Evolutionary conservation across 1,140 invertebrate genomes (phyloP), one percentile per base, ranked within the genome.

Genomic region (Doryteuthis pealeii): DNA sequence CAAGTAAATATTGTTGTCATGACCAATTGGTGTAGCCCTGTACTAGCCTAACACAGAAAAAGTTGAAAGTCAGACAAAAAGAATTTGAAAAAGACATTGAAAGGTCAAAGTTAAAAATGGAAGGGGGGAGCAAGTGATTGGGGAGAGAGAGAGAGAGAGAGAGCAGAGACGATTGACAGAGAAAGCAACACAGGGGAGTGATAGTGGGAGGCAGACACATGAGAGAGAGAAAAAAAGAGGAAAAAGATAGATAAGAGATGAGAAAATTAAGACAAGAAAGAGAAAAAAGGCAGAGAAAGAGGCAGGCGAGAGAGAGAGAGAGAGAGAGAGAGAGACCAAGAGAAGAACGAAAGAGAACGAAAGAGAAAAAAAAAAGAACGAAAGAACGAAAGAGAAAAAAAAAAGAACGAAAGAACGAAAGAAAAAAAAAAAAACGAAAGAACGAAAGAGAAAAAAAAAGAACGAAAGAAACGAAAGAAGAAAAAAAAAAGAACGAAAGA

Each of bases 91-190:
- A 45, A 76, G 74, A 73, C 43, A 76, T 70, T 73, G 31, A 22
- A 76, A 71, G 73, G 75, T 72, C 54, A 76, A 58, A 73, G 71
- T 67, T 54, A 76, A 58, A 68, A 54, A 73, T 70, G 43, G 75
- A 67, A 40, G 49, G 69, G 30, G 74, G 43, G 28, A 75, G 18
- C 15, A 18, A 72, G 54, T 18, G 45, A 28, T 14, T 22, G 45
- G 30, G 33, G 26, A 14, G 26, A 12, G 26, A 26, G 26, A 26
- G 26, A 15, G 12, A 67, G 26, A 26, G 26, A 12, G 26, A 26
- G 43, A 26, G 43, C 12, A 40, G 32, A 31, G 31, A 31, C 15
- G 65, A 74, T 10, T 35, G 31, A 70, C 18, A 74, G 73, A 69
- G 22, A 74, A 62, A 71, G 14, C 49, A 8, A 72, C 2, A 62